phyloP scores from a whole-genome alignment of 2,113 vertebrate genomes.

The Gallinago jamesoni region DNA sequence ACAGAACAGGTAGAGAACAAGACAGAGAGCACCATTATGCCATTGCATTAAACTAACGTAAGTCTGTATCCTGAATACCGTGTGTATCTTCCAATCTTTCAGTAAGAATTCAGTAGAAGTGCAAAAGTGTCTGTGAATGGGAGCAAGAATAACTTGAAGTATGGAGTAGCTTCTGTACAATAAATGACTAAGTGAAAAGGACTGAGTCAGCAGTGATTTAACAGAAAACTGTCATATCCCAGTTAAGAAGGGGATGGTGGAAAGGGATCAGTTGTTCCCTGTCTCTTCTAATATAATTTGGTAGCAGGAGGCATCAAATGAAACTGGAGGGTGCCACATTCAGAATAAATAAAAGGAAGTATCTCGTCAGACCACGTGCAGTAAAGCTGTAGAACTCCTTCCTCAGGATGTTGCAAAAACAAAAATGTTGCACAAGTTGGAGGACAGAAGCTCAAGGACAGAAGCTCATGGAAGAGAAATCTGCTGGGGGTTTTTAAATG shows the following conservation, averaged over 20 bases:
- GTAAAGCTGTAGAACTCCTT: not conserved
- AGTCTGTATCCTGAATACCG: not conserved
- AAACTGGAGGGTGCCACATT: not conserved
- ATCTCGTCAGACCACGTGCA: not conserved
- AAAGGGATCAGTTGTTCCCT: not conserved
- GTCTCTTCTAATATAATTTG: not conserved
- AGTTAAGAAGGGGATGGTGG: not conserved
- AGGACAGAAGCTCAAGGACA: not conserved
- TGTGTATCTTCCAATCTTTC: not conserved
- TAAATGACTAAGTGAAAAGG: not conserved
- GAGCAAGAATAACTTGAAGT: not conserved
- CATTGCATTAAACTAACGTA: not conserved
- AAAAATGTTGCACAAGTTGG: not conserved
- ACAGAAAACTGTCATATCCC: not conserved
- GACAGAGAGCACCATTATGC: not conserved
- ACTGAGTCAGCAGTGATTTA: not conserved
- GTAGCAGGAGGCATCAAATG: not conserved
- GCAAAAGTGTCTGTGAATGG: not conserved
- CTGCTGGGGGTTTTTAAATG: not conserved
- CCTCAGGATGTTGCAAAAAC: not conserved
- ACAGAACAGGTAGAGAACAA: not conserved
- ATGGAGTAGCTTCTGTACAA: not conserved
- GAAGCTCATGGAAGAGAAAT: not conserved
- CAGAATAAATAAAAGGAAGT: conserved; percentile 6
- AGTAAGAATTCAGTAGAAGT: not conserved